phyloP scores from a whole-genome alignment of 2,113 vertebrate genomes.

The Isurus oxyrinchus region DNA sequence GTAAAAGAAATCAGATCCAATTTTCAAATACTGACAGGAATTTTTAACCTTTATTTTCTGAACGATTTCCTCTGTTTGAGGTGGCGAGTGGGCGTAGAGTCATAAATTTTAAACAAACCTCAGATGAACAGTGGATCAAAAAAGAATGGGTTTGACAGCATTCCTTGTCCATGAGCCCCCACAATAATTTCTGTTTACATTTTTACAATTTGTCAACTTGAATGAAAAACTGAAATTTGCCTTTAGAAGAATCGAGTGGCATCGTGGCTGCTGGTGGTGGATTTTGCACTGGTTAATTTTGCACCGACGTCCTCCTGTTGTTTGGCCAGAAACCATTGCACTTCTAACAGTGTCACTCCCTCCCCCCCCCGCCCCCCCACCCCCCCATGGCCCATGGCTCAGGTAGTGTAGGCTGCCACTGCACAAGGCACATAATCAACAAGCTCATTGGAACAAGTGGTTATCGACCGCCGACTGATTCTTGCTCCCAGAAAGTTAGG shows the following conservation, averaged over 20 bases:
- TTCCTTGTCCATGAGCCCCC: neutral
- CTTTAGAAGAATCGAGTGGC: neutral
- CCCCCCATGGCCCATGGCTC: neutral
- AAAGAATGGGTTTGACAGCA: neutral
- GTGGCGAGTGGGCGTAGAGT: neutral
- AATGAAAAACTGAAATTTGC: neutral
- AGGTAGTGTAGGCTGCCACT: neutral
- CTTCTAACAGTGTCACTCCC: neutral
- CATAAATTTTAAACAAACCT: neutral
- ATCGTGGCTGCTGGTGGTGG: neutral
- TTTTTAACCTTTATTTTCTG: neutral
- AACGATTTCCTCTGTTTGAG: neutral
- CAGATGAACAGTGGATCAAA: neutral
- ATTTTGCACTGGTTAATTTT: too few species aligned
- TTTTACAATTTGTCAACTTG: neutral
- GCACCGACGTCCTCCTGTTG: neutral
- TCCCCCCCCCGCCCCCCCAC: too few species aligned
- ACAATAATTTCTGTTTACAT: neutral
- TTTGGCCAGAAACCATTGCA: neutral
- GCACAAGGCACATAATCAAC: neutral
- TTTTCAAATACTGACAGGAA: neutral
- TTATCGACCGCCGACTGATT: constrained; percentile 49
- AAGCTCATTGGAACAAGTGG: constrained; percentile 38
- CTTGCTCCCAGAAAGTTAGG: constrained; percentile 40
- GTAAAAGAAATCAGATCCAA: neutral